Base-by-base conservation (phyloP, 2,888 invertebrate genomes). In the Lamellibrachia columna region DNA sequence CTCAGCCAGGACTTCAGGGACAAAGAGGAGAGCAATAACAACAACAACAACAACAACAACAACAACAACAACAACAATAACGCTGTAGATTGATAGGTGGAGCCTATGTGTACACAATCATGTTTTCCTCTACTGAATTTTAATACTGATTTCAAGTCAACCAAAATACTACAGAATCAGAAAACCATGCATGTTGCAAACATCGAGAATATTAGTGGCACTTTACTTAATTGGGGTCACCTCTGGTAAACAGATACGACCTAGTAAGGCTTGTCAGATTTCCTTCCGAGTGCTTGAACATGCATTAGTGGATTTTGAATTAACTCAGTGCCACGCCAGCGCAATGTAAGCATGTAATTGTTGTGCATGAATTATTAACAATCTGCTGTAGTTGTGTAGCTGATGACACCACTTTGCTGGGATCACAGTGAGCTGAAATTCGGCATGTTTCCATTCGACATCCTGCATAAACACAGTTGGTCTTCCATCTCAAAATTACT, bases 321-420 rank as follows among this genome's bases (percentile, higher is more conserved):
- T 75, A 75, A 75, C 75, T 75, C 75, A 22, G 22, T n/a, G n/a
- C 75, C 75, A 75, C 6, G 75, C 15, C 75, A 6, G 6, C 6
- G 75, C 75, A 15, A 22, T 75, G 75, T 75, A 75, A 75, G 75
- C 75, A 6, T 9, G 22, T 75, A 75, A 22, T 75, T 75, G 75
- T 75, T 11, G 15, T 75, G 75, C 75, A 75, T 75, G 75, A 75
- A 75, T 75, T 75, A 75, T 75, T 75, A n/a, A 75, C 75, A 75
- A 75, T 15, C 15, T 75, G 75, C 15, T 15, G 15, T 75, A 75
- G n/a, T 2, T 75, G 75, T 75, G 75, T 40, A 40, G 75, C 75
- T 75, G 75, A 75, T 75, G 75, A 75, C 75, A 75, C 75, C 75
- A 75, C 75, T 75, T 75, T 75, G 22, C 75, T 75, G 75, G 4